A percentile compares a stretch with the other conserved stretches of the same genome.
These are phyloP conservation scores for Halyomorpha halys DNA, from an alignment of 1,140 invertebrate species.

Conservation along the genomic window DNA sequence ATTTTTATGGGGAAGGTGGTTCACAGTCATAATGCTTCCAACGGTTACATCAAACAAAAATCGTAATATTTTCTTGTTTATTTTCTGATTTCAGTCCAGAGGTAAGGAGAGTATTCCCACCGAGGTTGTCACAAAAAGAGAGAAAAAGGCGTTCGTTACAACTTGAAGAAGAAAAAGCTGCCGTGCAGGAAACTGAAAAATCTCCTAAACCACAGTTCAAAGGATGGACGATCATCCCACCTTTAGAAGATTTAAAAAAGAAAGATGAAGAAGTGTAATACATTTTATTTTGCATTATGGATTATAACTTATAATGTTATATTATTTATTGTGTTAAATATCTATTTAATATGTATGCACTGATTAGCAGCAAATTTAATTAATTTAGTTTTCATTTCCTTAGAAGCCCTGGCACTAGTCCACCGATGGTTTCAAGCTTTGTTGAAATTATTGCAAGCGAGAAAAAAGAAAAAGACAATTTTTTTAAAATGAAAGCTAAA, in stretches of 20 bases:
- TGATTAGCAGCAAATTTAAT: too few relatives aligned
- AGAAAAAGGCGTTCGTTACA: constrained; percentile 43
- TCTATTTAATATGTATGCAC: too few relatives aligned
- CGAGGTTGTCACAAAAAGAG: constrained; percentile 50
- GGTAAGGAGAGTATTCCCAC: constrained; percentile 27
- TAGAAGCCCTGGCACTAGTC: neutral
- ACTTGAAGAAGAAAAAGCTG: constrained; percentile 32
- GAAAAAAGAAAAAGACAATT: constrained; percentile 48
- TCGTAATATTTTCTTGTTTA: too few relatives aligned
- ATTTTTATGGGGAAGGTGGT: too few relatives aligned
- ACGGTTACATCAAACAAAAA: too few relatives aligned
- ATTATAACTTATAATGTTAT: too few relatives aligned
- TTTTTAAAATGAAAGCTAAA: constrained; percentile 48
- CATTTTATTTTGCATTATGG: too few relatives aligned
- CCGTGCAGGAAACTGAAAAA: constrained; percentile 21
- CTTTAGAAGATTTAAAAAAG: neutral
- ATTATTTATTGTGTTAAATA: too few relatives aligned
- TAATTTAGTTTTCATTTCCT: too few relatives aligned
- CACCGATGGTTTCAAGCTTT: constrained; percentile 32
- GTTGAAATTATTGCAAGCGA: constrained; percentile 48
- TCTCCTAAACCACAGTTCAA: constrained; percentile 3
- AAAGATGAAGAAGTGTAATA: too few relatives aligned
- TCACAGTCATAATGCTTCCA: too few relatives aligned
- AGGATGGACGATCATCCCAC: constrained; percentile 2
- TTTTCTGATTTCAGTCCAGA: constrained; percentile 2